Percentiles rank a stretch among this genome's conserved stretches.
phyloP scores from a whole-genome alignment of 1,140 invertebrate species.

The Drosophila truncata region DNA sequence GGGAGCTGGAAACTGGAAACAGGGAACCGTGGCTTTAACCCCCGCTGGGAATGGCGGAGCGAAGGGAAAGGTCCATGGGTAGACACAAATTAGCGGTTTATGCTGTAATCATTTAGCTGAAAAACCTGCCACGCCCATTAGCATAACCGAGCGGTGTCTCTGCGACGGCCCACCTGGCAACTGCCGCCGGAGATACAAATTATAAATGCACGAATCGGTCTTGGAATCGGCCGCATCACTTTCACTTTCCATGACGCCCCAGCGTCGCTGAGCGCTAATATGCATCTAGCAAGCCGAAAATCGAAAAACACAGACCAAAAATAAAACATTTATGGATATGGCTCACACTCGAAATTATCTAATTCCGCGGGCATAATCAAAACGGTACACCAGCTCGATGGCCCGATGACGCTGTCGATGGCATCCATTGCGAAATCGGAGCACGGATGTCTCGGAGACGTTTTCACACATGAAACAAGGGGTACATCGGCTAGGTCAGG shows the following conservation, averaged over 20 bases:
- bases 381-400: conserved; percentile 42
- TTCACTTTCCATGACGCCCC: conserved; percentile 67
- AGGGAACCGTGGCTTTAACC: conserved; percentile 31
- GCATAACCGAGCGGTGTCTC: conserved; percentile 53
- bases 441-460: conserved; percentile 49
- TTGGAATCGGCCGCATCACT: conserved; percentile 58
- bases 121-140: conserved; percentile 59
- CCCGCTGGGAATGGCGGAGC: conserved; percentile 2
- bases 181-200: conserved; percentile 63
- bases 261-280: conserved; percentile 50
- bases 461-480: conserved; percentile 19
- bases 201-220: conserved; percentile 74
- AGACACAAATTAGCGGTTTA: conserved; percentile 47
- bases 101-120: conserved; percentile 69
- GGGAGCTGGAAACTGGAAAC: conserved; percentile 12
- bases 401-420: conserved; percentile 28
- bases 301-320: conserved; percentile 34
- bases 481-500: conserved; percentile 10
- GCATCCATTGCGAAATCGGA: conserved; percentile 53
- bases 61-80: conserved; percentile 41
- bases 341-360: conserved; percentile 70
- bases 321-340: conserved; percentile 24
- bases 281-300: conserved; percentile 58
- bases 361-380: conserved; percentile 64
- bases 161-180: conserved; percentile 61